Conservation (phyloP, 2,797 vertebrate species). For the Valencia hispanica region DNA sequence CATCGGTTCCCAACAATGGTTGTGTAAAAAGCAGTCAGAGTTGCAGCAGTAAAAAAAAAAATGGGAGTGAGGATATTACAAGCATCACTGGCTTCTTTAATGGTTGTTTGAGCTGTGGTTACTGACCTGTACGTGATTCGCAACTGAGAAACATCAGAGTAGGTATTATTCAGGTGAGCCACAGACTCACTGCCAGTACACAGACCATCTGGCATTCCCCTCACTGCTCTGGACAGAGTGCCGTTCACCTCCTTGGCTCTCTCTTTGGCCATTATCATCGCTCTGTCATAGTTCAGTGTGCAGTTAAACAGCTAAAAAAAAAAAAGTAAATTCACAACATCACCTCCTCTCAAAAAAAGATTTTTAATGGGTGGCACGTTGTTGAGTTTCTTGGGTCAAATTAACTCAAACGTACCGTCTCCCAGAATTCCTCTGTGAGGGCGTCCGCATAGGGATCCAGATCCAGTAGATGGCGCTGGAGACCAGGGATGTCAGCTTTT, state of each 20-base stretch:
- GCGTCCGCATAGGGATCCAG: constrained; percentile 81
- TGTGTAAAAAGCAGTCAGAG: background rate
- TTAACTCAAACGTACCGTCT: constrained; percentile 68
- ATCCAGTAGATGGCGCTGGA: constrained; percentile 78
- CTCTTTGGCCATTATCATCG: constrained; percentile 48
- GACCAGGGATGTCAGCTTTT: constrained; percentile 80
- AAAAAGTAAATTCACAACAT: constrained; percentile 6
- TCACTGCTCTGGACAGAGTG: constrained; percentile 44
- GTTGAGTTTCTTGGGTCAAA: background rate
- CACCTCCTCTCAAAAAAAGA: background rate
- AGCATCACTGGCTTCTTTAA: background rate
- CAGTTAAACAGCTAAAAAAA: constrained; percentile 83
- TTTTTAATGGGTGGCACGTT: background rate
- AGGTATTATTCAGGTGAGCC: constrained; percentile 81
- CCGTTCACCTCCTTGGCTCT: constrained; percentile 37
- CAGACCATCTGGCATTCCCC: constrained; percentile 61
- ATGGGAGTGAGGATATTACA: background rate
- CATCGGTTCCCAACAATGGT: background rate
- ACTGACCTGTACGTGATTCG: constrained; percentile 85
- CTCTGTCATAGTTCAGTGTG: constrained; percentile 72
- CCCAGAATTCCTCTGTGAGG: constrained; percentile 88
- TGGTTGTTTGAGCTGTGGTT: background rate
- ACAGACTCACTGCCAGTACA: constrained; percentile 82
- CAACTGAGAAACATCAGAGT: constrained; percentile 85
- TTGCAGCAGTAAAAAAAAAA: background rate